Conservation (phyloP, 2,797 vertebrate genomes). For the Peromyscus aztecus region DNA sequence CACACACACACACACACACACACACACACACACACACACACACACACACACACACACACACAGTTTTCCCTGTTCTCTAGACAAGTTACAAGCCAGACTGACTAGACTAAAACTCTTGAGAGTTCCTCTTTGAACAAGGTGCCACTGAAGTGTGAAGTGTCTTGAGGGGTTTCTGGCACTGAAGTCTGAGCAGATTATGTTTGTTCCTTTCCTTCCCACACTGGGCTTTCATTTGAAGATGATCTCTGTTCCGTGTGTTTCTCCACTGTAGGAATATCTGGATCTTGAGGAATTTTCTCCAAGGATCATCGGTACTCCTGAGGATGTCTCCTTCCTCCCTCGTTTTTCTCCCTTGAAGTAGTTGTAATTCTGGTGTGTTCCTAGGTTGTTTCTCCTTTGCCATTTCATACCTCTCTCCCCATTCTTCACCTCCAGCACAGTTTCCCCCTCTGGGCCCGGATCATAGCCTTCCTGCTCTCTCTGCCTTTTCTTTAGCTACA, state of each 20-base stretch:
- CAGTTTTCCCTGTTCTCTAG: not conserved
- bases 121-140: not conserved
- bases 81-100: not conserved
- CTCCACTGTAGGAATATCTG: not conserved
- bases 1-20: too few relatives aligned
- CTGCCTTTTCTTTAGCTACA: not conserved
- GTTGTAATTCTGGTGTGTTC: not conserved
- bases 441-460: not conserved
- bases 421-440: not conserved
- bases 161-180: not conserved
- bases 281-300: not conserved
- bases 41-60: not conserved
- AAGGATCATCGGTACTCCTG: not conserved
- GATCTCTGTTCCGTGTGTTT: not conserved
- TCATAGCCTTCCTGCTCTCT: not conserved
- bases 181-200: not conserved
- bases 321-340: not conserved
- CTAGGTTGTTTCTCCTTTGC: not conserved
- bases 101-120: not conserved
- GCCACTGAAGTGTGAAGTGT: not conserved
- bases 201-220: not conserved
- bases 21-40: not conserved
- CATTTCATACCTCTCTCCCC: not conserved
- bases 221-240: not conserved
- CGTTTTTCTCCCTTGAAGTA: not conserved